Evolutionary conservation across 1,140 invertebrate genomes (phyloP), one percentile per base, ranked within the genome.

Genomic region (Panagrolaimus sp.): DNA sequence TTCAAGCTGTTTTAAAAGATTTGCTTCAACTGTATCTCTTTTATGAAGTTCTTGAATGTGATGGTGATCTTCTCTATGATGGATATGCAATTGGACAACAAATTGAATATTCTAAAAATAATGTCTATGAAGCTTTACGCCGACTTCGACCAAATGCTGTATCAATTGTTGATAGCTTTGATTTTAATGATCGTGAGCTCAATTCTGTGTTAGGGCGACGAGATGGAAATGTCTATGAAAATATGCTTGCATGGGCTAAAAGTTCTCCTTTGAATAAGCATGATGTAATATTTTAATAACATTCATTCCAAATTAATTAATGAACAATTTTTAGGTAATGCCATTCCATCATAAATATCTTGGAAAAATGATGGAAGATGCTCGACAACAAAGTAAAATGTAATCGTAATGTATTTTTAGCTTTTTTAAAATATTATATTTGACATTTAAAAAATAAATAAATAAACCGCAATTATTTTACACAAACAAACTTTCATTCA

Each of bases 191-290:
- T 83, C 87, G 89, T 72, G 87, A 92, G 45, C 83, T 96, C 11
- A 85, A 87, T 20, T 94, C 92, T 11, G 88, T 90, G 0, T 82
- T 95, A 2, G 93, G 9, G 63, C 87, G 89, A 9, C 92, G 90
- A 79, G 93, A 96, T 84, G 93, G 93, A 4, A 88, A 91, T 71
- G 92, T 93, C 0, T 96, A 96, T 83, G 88, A 92, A 77, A 88
- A 90, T 67, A 85, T 96, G 8, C 91, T 90, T 78, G 88, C 90
- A 62, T 92, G 90, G 77, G 91, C 92, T 0, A 87, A 89, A 77
- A 90, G 91, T 78, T 92, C 91, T 82, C 91, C 92, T 0, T 85
- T 96, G 1, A 96, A 96, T 84, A 85, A 89, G 65, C 87, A 90
- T 46, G 76, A 85, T 68, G 85, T 85, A 16, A 31, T 11, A 64